Evolutionary conservation across 1,140 invertebrate species (phyloP).

Genomic region (Drosophila nebulosa): DNA sequence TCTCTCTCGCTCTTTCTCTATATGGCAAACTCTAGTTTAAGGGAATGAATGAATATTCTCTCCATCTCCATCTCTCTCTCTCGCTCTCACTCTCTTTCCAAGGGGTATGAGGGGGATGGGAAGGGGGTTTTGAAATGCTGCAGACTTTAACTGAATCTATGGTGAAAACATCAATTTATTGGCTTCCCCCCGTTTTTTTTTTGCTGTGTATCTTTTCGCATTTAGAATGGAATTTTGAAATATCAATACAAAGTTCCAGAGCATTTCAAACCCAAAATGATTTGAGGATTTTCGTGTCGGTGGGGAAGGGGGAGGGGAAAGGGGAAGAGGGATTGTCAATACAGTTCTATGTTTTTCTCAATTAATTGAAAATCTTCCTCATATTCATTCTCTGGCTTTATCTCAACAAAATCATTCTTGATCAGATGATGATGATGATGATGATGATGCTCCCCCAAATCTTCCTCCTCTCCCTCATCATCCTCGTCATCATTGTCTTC

Average conservation of each 20-base stretch:
- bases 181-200: neutral
- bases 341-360: constrained; percentile 64
- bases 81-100: neutral
- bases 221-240: neutral
- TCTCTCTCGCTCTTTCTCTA: neutral
- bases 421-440: constrained; percentile 38
- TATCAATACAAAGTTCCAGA: neutral
- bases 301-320: too few species aligned
- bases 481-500: constrained; percentile 42
- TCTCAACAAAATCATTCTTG: constrained; percentile 55
- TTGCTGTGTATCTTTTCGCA: neutral
- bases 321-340: constrained; percentile 15
- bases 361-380: constrained; percentile 53
- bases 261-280: constrained; percentile 28
- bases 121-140: constrained; percentile 47
- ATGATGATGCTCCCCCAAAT: constrained; percentile 20
- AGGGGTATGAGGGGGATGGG: constrained; percentile 12
- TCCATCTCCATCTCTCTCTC: neutral
- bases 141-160: constrained; percentile 31
- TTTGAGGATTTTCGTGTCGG: too few species aligned
- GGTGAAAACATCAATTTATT: neutral
- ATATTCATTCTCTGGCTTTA: constrained; percentile 39
- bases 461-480: constrained; percentile 34
- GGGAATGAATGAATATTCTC: constrained; percentile 24
- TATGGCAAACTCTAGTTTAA: constrained; percentile 39